A percentile compares a stretch with the other conserved stretches of the same genome.
These are phyloP conservation scores for Hesperophylax magnus DNA, from an alignment of 1,140 invertebrate genomes.

Conservation along the genomic window DNA sequence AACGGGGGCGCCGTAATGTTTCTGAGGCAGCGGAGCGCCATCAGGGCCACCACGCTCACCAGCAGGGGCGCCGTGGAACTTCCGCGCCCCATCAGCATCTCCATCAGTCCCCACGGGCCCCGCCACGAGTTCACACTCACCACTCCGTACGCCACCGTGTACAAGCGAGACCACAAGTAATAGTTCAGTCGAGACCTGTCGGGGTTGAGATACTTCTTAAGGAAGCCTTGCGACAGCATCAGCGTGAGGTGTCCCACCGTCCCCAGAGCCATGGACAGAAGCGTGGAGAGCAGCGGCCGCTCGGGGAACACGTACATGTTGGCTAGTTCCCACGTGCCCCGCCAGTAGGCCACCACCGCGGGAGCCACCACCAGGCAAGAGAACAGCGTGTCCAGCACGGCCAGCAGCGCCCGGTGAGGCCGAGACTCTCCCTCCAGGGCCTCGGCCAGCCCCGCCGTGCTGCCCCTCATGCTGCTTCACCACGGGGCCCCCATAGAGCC, in stretches of 20 bases:
- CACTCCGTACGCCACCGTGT: constrained; percentile 82
- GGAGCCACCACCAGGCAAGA: constrained; percentile 82
- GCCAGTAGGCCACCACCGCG: constrained; percentile 87
- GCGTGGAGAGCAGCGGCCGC: constrained; percentile 72
- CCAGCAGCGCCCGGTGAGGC: constrained; percentile 74
- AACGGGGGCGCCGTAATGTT: constrained; percentile 89
- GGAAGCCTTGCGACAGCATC: constrained; percentile 76
- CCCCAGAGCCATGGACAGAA: constrained; percentile 79
- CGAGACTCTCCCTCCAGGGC: constrained; percentile 67
- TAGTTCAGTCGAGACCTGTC: constrained; percentile 78
- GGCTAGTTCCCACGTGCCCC: constrained; percentile 87
- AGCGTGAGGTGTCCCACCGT: constrained; percentile 78
- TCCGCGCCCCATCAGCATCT: constrained; percentile 77
- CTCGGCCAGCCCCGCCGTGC: constrained; percentile 71
- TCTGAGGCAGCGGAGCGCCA: constrained; percentile 77
- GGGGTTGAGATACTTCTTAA: constrained; percentile 76
- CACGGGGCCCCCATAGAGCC: neutral
- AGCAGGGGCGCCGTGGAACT: constrained; percentile 74
- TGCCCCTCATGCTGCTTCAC: constrained; percentile 69
- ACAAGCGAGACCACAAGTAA: constrained; percentile 80
- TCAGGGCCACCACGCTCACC: constrained; percentile 75
- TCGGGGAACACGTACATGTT: constrained; percentile 79
- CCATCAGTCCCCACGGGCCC: constrained; percentile 83
- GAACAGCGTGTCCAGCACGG: constrained; percentile 79
- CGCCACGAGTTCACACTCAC: constrained; percentile 89